Conservation (phyloP, 2,113 vertebrate genomes). For the Lipotes vexillifer region DNA sequence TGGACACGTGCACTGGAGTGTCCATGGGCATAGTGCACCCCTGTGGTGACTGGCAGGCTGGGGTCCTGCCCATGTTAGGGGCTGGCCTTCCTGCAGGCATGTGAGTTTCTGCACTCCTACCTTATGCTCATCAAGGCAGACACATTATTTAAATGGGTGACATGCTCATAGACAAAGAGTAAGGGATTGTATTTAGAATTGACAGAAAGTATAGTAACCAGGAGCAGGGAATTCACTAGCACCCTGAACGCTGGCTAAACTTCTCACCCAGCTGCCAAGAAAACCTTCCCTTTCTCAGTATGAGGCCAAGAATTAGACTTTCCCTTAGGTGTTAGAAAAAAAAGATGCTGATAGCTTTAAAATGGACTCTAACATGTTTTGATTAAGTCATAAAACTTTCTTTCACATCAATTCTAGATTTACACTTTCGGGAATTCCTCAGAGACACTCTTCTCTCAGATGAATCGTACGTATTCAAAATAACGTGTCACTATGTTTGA, state of each 20-base stretch:
- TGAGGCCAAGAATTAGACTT: background rate
- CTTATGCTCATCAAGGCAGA: background rate
- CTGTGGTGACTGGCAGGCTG: background rate
- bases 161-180: background rate
- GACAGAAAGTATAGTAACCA: background rate
- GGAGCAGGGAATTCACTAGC: background rate
- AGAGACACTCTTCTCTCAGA: background rate
- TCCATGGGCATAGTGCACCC: too few species aligned
- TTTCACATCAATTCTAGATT: conserved; percentile 23
- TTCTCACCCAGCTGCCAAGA: background rate
- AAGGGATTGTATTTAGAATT: background rate
- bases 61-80: background rate
- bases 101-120: background rate
- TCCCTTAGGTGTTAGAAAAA: background rate
- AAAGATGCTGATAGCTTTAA: background rate
- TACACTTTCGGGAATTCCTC: conserved; percentile 6
- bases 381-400: conserved; percentile 24
- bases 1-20: rapidly evolving
- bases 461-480: background rate
- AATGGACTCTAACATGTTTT: background rate
- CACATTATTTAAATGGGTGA: background rate
- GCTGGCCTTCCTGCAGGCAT: background rate
- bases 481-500: background rate
- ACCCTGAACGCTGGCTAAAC: background rate
- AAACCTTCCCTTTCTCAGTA: background rate